A percentile compares a stretch with the other conserved stretches of the same genome.
phyloP scores from a whole-genome alignment of 2,888 invertebrate genomes.

The Stenotaenia linearis region DNA sequence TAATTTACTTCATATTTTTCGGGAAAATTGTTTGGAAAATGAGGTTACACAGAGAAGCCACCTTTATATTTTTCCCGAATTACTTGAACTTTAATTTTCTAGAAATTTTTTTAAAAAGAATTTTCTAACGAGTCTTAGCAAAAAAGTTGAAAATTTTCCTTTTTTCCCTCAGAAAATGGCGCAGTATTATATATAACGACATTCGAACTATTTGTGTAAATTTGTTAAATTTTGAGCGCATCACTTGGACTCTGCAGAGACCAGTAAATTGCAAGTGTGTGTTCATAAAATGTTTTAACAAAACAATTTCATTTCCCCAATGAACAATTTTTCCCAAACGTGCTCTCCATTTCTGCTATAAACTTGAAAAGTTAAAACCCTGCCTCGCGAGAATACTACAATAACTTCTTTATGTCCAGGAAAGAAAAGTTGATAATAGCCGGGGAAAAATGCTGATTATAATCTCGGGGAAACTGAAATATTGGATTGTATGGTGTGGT shows the following conservation, averaged over 20 bases:
- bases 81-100: too few species aligned
- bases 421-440: background rate
- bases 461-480: background rate
- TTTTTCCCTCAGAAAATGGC: background rate
- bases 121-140: too few species aligned
- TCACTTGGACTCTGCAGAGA: background rate
- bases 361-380: background rate
- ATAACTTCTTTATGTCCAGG: background rate
- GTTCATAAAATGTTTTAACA: background rate
- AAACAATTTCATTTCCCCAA: background rate
- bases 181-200: background rate
- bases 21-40: too few species aligned
- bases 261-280: background rate
- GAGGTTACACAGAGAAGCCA: too few species aligned
- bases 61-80: too few species aligned
- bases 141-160: too few species aligned
- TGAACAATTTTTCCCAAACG: background rate
- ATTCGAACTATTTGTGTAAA: background rate
- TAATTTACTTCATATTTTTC: too few species aligned
- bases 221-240: background rate
- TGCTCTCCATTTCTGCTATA: background rate
- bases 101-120: too few species aligned
- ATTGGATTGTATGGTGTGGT: background rate
- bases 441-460: background rate
- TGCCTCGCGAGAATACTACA: background rate